A percentile compares a stretch with the other conserved stretches of the same genome.
These are phyloP conservation scores for Sminthurinus signatus DNA, from an alignment of 1,140 invertebrate genomes.

Conservation along the genomic window DNA sequence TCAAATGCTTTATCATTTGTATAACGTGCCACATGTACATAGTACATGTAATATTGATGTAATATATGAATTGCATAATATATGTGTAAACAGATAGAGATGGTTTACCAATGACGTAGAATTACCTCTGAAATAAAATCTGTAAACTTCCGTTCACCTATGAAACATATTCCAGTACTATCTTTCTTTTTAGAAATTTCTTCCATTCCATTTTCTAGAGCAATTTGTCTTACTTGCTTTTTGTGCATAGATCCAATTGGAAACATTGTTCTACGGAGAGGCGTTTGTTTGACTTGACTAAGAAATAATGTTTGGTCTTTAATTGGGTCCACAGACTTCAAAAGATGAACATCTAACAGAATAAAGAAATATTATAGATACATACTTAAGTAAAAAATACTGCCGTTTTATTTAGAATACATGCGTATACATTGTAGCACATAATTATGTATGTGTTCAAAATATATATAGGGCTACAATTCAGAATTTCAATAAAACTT, in stretches of 20 bases:
- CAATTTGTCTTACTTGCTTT: slow-evolving; percentile 70
- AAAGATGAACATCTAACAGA: slow-evolving; percentile 60
- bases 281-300: slow-evolving; percentile 68
- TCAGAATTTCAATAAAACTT: too few relatives aligned
- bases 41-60: too few relatives aligned
- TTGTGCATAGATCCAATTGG: slow-evolving; percentile 76
- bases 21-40: too few relatives aligned
- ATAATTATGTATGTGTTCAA: too few relatives aligned
- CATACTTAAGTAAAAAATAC: slow-evolving; percentile 14
- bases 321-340: slow-evolving; percentile 62
- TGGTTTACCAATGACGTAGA: too few relatives aligned
- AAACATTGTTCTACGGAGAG: slow-evolving; percentile 80
- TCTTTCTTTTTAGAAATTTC: slow-evolving; percentile 76
- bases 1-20: too few relatives aligned
- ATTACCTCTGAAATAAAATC: slow-evolving; percentile 65
- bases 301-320: slow-evolving; percentile 98
- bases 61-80: too few relatives aligned
- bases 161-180: slow-evolving; percentile 95
- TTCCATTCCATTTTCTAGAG: slow-evolving; percentile 60
- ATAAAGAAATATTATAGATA: too few relatives aligned
- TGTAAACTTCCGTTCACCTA: slow-evolving; percentile 72
- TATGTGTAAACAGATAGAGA: too few relatives aligned
- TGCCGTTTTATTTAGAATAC: too few relatives aligned
- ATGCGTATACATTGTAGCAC: too few relatives aligned
- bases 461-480: too few relatives aligned